Base-by-base conservation (phyloP, 1,140 invertebrate species). In the Temnothorax curvispinosus region DNA sequence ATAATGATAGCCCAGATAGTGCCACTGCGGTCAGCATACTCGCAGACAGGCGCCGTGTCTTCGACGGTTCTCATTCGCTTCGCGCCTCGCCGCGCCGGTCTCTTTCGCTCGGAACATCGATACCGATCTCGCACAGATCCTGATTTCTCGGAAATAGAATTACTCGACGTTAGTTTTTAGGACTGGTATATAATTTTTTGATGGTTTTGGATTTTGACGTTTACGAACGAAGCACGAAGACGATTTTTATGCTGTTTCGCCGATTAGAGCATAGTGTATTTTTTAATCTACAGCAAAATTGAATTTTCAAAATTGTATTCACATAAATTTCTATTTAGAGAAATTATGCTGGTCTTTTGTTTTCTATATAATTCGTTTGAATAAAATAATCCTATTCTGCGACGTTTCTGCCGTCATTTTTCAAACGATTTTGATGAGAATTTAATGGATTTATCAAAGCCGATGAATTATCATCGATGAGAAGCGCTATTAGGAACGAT, bases 21-120 rank as follows among this genome's bases (percentile, higher is more conserved):
- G 64, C 89, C 75, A 92, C 86, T 94, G 93, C 89, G 92, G 93
- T 94, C 92, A 90, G 90, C 92, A 93, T 94, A 92, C 91, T 94
- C 88, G 92, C 94, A 94, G 93, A 95, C 94, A 94, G 93, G 93
- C 94, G 94, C 94, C 94, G 89, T 89, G 76, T 76, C 80, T 80
- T 84, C 91, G 93, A 92, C 84, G 93, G 92, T 90, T 94, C 93
- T 94, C 94, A 94, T 91, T 92, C 87, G 85, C 74, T 75, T 27
- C n/a, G 52, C 7, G 5, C 2, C 77, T 58, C 60, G 7, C 6
- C 27, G 27, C 27, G 2, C 9, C 41, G 41, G 27, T 41, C 3
- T 56, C 9, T 21, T 21, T 82, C 67, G 3, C 0, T 18, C 41
- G 6, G 2, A 13, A 56, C 52, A 32, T 58, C 32, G 44, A 52